Percentiles rank a stretch among this genome's conserved stretches.
Conservation (phyloP, 1,140 invertebrate genomes). For the Ruditapes philippinarum region DNA sequence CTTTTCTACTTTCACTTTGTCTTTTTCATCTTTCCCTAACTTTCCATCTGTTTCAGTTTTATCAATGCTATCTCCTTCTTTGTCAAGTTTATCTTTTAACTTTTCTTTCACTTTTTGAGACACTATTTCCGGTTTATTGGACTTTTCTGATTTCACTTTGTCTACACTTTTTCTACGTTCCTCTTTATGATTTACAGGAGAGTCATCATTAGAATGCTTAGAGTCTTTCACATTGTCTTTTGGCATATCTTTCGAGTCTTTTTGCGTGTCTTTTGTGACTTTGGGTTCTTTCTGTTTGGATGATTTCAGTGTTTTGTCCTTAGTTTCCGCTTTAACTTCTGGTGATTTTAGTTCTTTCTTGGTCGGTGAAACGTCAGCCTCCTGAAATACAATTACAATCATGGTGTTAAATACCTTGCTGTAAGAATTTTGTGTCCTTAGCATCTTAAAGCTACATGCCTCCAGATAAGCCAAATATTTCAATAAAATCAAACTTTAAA, state of each 20-base stretch:
- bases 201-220: background rate
- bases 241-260: constrained; percentile 28
- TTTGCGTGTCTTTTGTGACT: background rate
- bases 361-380: constrained; percentile 38
- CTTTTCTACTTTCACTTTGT: constrained; percentile 54
- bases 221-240: background rate
- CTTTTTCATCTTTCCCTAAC: constrained; percentile 9
- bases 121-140: constrained; percentile 20
- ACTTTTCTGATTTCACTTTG: constrained; percentile 1
- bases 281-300: constrained; percentile 27
- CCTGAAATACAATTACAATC: too few relatives aligned
- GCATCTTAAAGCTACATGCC: too few relatives aligned
- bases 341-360: constrained; percentile 39
- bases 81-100: constrained; percentile 35
- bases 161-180: constrained; percentile 46
- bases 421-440: too few relatives aligned
- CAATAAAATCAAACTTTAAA: too few relatives aligned
- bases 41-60: background rate
- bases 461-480: too few relatives aligned
- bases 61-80: background rate
- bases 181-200: constrained; percentile 38
- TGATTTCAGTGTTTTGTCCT: constrained; percentile 24
- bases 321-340: constrained; percentile 2
- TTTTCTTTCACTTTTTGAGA: constrained; percentile 16
- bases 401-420: too few relatives aligned